Conservation (phyloP, 2,113 vertebrate species). For the Cyphomyrus discorhynchus region DNA sequence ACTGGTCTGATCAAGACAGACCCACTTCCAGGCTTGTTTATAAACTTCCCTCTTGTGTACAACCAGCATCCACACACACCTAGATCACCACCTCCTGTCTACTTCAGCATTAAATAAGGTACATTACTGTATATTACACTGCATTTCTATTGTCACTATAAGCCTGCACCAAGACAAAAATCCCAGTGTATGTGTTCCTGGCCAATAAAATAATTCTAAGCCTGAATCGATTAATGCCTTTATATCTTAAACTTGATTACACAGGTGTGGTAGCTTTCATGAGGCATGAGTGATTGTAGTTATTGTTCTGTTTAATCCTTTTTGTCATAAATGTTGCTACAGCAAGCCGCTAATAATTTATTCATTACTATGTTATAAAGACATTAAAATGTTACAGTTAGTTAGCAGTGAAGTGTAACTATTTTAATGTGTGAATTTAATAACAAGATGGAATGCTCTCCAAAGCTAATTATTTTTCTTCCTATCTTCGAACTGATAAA, state of each 20-base stretch:
- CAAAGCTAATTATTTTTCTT: not conserved
- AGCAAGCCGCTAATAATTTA: not conserved
- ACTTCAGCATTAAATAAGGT: not conserved
- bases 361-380: not conserved
- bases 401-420: not conserved
- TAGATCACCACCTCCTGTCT: not conserved
- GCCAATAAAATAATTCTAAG: not conserved
- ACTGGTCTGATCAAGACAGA: constrained; percentile 41
- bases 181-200: not conserved
- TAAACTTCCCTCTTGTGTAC: constrained; percentile 55
- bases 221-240: not conserved
- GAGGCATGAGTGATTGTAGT: not conserved
- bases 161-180: not conserved
- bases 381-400: not conserved
- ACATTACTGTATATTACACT: not conserved
- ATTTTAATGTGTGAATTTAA: not conserved
- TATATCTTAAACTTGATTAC: not conserved
- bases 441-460: not conserved
- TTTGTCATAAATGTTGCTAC: not conserved
- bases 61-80: not conserved
- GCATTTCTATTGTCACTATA: not conserved
- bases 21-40: constrained; percentile 35
- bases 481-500: not conserved
- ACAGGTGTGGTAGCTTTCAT: not conserved
- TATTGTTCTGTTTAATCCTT: not conserved